Base-by-base conservation (phyloP, 2,888 invertebrate species). In the Euclidia mi region DNA sequence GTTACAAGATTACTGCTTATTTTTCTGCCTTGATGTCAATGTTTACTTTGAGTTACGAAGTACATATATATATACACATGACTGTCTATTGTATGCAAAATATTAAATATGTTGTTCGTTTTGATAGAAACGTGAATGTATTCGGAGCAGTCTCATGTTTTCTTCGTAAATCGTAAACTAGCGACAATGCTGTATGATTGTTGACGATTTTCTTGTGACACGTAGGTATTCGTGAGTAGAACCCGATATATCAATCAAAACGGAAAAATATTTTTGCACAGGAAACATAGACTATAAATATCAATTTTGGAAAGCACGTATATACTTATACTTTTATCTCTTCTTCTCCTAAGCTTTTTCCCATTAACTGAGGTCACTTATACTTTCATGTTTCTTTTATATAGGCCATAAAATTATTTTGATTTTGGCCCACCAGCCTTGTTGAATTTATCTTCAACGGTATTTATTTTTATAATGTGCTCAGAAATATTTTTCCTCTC, bases 1-100 rank as follows among this genome's bases (percentile, higher is more conserved):
- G 31, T 68, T 59, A 59, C 41, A 20, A 47, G 53, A 69, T 65
- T 57, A 72, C 47, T 34, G 25, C n/a, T 50, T 51, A 49, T 38
- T 50, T 41, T 57, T 43, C 10, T 32, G 31, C 7, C 44, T 37
- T 50, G 10, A 34, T 44, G 18, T 49, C 32, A 42, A 48, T 49
- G 17, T 44, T 40, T 31, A 15, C 12, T 53, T 11, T 17, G 17
- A 44, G 14, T 38, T 14, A 31, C 28, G 38, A 25, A 25, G 20
- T 25, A 25, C 20, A n/a, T 18, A 37, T 20, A 17, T 15, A n/a
- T 35, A n/a, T n/a, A 37, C 25, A 37, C 18, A 3, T 35, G 7
- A n/a, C 12, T 3, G 35, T 6, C n/a, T 10, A 45, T 12, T 45
- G n/a, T 45, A 9, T 40, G 6, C 20, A n/a, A 40, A 34, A 32